Evolutionary conservation across 2,797 vertebrate species (phyloP).

Genomic region (Falco berigora): DNA sequence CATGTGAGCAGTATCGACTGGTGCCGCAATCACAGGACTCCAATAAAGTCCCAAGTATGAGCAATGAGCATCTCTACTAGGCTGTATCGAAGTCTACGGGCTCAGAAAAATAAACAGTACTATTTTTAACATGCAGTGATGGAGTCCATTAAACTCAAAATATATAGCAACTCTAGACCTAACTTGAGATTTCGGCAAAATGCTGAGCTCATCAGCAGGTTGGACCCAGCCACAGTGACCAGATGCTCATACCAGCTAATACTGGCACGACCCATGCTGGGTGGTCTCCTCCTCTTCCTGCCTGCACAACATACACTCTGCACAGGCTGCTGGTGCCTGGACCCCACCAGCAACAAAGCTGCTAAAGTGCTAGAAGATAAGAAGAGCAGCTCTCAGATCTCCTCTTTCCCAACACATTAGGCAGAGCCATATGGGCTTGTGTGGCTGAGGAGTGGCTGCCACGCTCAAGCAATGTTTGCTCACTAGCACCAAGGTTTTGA

Average conservation of each 20-base stretch:
- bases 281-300: neutral
- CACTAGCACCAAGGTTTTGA: neutral
- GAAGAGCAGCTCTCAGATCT: neutral
- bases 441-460: neutral
- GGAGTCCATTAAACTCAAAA: neutral
- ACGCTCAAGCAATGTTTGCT: neutral
- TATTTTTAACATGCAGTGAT: neutral
- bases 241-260: neutral
- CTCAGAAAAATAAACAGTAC: neutral
- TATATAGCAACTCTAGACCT: neutral
- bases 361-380: neutral
- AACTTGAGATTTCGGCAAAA: neutral
- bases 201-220: fast-evolving
- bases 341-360: neutral
- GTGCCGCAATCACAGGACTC: neutral
- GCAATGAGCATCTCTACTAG: neutral
- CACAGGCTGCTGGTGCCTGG: neutral
- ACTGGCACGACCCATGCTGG: neutral
- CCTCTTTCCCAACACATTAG: neutral
- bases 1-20: neutral
- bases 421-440: neutral
- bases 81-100: neutral
- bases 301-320: fast-evolving
- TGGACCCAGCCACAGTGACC: neutral
- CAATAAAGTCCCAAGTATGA: neutral